These are phyloP conservation scores for Penaeus monodon DNA, from an alignment of 2,888 invertebrate species.

Conservation along the genomic window DNA sequence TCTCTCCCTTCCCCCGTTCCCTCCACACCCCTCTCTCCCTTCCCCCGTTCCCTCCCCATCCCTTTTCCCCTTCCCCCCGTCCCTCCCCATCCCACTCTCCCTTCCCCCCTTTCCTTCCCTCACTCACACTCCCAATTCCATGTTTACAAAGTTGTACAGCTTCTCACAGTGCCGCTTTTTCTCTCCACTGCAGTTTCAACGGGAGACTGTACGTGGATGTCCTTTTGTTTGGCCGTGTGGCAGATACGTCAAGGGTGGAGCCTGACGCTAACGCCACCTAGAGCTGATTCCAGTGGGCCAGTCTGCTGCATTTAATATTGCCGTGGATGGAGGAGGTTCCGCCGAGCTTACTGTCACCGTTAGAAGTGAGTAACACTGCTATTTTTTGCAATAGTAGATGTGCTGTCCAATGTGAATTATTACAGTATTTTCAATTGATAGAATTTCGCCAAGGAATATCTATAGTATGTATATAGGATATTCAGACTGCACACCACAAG, in stretches of 20 bases:
- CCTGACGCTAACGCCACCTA: conserved; percentile 79
- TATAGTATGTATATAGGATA: too few relatives aligned
- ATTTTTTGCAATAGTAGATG: neutral
- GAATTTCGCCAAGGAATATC: neutral
- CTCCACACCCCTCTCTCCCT: too few relatives aligned
- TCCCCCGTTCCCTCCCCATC: too few relatives aligned
- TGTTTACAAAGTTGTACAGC: too few relatives aligned
- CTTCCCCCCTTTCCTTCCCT: too few relatives aligned
- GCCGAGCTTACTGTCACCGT: conserved; percentile 92
- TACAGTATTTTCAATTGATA: too few relatives aligned
- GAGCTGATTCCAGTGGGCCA: conserved; percentile 89
- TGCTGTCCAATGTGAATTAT: conserved; percentile 9
- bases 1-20: too few relatives aligned
- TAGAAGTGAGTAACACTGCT: conserved; percentile 71
- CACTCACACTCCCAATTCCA: too few relatives aligned
- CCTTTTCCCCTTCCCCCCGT: too few relatives aligned
- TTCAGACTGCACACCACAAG: too few relatives aligned
- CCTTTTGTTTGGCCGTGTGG: conserved; percentile 89
- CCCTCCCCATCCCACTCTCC: too few relatives aligned
- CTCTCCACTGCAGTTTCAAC: conserved; percentile 78
- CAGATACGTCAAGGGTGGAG: conserved; percentile 83
- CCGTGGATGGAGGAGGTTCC: conserved; percentile 78
- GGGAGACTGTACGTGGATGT: conserved; percentile 88
- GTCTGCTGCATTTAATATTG: conserved; percentile 83
- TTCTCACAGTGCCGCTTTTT: too few relatives aligned